Base-by-base conservation (phyloP, 2,888 invertebrate species). In the Tipula unca region DNA sequence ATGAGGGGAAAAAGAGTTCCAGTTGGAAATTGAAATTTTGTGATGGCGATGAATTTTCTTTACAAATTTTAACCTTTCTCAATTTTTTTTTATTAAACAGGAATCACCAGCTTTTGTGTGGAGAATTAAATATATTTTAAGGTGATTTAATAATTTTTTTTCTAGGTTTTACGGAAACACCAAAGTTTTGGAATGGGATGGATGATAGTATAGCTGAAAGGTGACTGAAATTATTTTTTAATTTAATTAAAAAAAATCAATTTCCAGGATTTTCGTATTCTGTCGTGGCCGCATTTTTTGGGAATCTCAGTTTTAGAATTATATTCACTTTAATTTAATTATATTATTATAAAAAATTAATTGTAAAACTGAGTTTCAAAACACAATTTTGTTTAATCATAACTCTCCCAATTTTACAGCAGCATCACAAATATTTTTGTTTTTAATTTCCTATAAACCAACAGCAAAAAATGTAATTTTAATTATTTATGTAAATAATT, bases 31-130 rank as follows among this genome's bases (percentile, higher is more conserved):
- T 25, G 69, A 25, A 25, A 25, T 69, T 25, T 69, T 69, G 69
- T 69, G 69, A 69, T 69, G 69, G n/a, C n/a, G n/a, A 69, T 69
- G 48, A 25, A 25, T 69, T 69, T 69, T 69, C 25, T 69, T 69
- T 69, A 25, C 25, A 20, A 69, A 69, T 25, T 48, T 69, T 69
- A 69, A 69, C 25, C 69, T 69, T 69, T 69, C 48, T 69, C n/a
- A 69, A 48, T 25, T 69, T 69, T 69, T 54, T 69, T 69, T 69
- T 54, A 54, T 54, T 69, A 69, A 69, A 69, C 69, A 69, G 69
- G 69, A 25, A 69, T 25, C 25, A 25, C 25, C 69, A 8, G 25
- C 8, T 25, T 17, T 69, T 25, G 25, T 13, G 25, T 69, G 69
- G 69, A 69, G 20, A 69, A 69, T 69, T 25, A 20, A 69, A 25